These are phyloP conservation scores for Rhodeus uyekii DNA, from an alignment of 2,797 vertebrate genomes.

Conservation along the genomic window DNA sequence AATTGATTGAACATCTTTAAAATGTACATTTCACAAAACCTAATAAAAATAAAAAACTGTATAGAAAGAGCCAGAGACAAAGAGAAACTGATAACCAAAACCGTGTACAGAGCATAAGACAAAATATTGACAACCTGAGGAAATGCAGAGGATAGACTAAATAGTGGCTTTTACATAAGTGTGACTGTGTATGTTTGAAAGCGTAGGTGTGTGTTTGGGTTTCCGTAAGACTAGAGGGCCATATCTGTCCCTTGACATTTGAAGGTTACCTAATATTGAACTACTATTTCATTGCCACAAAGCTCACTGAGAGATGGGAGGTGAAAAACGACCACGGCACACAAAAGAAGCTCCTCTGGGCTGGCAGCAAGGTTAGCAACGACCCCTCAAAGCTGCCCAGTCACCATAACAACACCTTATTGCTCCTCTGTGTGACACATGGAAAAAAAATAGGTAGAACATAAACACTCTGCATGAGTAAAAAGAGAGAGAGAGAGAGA, in stretches of 20 bases:
- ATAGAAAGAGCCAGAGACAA: neutral
- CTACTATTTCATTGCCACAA: slow-evolving; percentile 49
- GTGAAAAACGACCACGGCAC: slow-evolving; percentile 49
- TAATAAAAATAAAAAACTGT: neutral
- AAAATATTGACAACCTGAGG: slow-evolving; percentile 3
- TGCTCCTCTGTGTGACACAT: slow-evolving; percentile 47
- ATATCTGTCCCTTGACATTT: slow-evolving; percentile 58
- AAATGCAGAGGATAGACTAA: neutral
- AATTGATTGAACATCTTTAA: neutral
- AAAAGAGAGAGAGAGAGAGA: slow-evolving; percentile 18
- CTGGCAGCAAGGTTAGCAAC: slow-evolving; percentile 42
- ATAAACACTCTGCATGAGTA: neutral
- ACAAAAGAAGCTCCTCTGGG: slow-evolving; percentile 37
- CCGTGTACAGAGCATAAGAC: neutral
- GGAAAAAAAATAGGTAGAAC: slow-evolving; percentile 35
- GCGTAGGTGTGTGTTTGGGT: slow-evolving; percentile 49
- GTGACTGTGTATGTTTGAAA: slow-evolving; percentile 29
- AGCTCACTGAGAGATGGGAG: slow-evolving; percentile 12
- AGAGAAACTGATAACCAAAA: too few species aligned
- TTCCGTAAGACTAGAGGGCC: slow-evolving; percentile 27
- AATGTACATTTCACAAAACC: neutral
- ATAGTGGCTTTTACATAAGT: slow-evolving; percentile 18
- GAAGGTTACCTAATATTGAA: slow-evolving; percentile 56
- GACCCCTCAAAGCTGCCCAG: slow-evolving; percentile 46
- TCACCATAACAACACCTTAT: slow-evolving; percentile 62